Percentiles rank a stretch among this genome's conserved stretches.
Conservation (phyloP, 2,113 vertebrate genomes). For the Lota lota region DNA sequence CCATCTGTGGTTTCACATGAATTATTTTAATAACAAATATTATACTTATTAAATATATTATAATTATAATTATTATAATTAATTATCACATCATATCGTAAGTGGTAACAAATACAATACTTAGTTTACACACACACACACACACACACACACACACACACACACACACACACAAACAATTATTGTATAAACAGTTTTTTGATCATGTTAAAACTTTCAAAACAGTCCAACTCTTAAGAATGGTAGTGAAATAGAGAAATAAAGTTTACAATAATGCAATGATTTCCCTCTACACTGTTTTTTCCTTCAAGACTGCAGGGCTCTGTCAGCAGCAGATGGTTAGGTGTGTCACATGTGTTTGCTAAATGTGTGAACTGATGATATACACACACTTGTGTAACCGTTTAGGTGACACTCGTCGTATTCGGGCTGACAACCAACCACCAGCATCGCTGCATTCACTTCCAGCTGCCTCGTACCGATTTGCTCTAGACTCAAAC, state of each 20-base stretch:
- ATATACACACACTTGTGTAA: conserved; percentile 67
- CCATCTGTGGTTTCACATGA: conserved; percentile 23
- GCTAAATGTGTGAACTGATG: conserved; percentile 17
- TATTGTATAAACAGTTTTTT: no score
- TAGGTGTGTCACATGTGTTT: background rate
- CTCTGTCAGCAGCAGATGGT: conserved; percentile 24
- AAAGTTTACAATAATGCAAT: background rate
- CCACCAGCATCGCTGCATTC: conserved; percentile 55
- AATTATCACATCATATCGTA: no score
- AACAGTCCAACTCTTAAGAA: no score
- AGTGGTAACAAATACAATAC: no score
- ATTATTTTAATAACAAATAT: background rate
- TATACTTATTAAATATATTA: background rate
- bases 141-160: no score
- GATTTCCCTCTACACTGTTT: background rate
- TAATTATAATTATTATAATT: background rate
- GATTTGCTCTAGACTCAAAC: conserved; percentile 49
- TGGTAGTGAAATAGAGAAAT: no score
- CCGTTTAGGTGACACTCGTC: conserved; percentile 73
- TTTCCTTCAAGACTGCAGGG: background rate
- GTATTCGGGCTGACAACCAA: conserved; percentile 46
- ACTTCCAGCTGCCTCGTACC: conserved; percentile 42
- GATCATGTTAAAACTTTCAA: background rate
- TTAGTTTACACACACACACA: no score
- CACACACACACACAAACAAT: no score